These are phyloP conservation scores for Campopleginae sp. DNA, from an alignment of 2,888 invertebrate species.

Conservation along the genomic window DNA sequence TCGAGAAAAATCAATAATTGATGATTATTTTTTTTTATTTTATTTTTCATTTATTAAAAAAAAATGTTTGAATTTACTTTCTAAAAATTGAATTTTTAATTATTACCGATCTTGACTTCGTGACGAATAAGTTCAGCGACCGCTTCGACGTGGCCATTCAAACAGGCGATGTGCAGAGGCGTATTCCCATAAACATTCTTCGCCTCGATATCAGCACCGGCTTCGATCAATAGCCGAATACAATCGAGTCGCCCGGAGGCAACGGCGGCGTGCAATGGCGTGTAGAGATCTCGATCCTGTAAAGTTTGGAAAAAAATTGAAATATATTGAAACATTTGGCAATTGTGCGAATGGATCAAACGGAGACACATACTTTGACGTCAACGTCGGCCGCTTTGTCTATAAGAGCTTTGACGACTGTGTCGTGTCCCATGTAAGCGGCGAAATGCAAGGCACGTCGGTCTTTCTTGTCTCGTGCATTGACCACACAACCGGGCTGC, in stretches of 20 bases:
- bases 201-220: slow-evolving; percentile 86
- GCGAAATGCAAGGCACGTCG: slow-evolving; percentile 88
- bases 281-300: slow-evolving; percentile 84
- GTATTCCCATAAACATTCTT: slow-evolving; percentile 87
- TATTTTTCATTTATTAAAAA: too few species aligned
- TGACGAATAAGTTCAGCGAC: slow-evolving; percentile 85
- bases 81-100: background rate
- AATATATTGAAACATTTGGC: background rate
- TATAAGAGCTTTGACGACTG: slow-evolving; percentile 84
- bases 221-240: slow-evolving; percentile 84
- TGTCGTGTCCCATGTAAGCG: slow-evolving; percentile 86
- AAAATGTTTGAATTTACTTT: too few species aligned
- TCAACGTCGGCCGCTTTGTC: slow-evolving; percentile 84
- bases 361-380: slow-evolving; percentile 82
- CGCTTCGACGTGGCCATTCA: slow-evolving; percentile 86
- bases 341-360: background rate
- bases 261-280: slow-evolving; percentile 87
- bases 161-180: slow-evolving; percentile 87
- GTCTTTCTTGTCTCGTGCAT: slow-evolving; percentile 88
- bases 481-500: slow-evolving; percentile 85
- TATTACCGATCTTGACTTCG: slow-evolving; percentile 84
- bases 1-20: too few species aligned
- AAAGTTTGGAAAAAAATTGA: background rate
- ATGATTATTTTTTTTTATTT: too few species aligned
- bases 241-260: slow-evolving; percentile 85